Base-by-base conservation (phyloP, 2,888 invertebrate genomes). In the Craniophora ligustri region DNA sequence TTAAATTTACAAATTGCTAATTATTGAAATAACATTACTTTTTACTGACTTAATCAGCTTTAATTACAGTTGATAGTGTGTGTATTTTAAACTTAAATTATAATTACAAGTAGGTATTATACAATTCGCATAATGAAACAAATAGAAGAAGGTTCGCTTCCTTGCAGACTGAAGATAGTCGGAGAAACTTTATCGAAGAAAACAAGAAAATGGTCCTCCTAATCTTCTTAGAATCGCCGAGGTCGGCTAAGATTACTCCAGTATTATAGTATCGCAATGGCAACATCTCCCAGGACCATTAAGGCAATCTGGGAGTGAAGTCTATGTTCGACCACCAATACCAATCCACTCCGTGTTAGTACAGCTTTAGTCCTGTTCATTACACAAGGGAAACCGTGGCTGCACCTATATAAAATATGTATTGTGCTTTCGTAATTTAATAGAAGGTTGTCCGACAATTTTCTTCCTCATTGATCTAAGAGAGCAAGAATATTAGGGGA, bases 301-400 rank as follows among this genome's bases (percentile, higher is more conserved):
- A 64, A 51, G 42, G 40, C 60, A 68, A 68, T 72, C 49, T 55
- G 47, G 58, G 55, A 38, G 30, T 49, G 40, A 21, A 42, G 55
- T 35, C 50, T 40, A 60, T 34, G 44, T 54, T 64, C 69, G 44
- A 53, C 55, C 58, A 58, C 51, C 54, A 55, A 68, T 55, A 57
- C 53, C 69, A 72, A 70, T 72, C 55, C 69, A 68, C 65, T 68
- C 31, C 30, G 53, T 68, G 65, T 70, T 72, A 48, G 51, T 46
- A 40, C 35, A 38, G 65, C 16, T 41, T 53, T 15, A 48, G 39
- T 46, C 26, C 36, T 31, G 49, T 48, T 67, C 62, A 64, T 67
- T 67, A 61, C 61, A 67, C 67, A 10, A 35, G 67, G 67, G 63
- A 64, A 36, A 48, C 40, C 18, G 31, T 63, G 40, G 34, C 47